Conservation (phyloP, 2,113 vertebrate genomes). For the Esox niger region DNA sequence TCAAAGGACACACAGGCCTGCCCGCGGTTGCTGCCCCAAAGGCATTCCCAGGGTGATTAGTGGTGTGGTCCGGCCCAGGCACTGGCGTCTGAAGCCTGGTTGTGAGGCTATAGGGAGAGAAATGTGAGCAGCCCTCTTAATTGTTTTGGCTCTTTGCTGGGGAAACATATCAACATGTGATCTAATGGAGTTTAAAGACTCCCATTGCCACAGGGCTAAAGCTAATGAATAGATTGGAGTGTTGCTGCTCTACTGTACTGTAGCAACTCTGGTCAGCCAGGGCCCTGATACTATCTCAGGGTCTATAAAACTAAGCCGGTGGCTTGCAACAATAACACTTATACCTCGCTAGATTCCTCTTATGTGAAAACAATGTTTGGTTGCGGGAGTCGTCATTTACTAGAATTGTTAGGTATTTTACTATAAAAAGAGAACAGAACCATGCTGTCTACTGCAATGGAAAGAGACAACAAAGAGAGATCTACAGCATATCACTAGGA, state of each 20-base stretch:
- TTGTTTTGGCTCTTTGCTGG: conserved; percentile 86
- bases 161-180: conserved; percentile 86
- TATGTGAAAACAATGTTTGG: conserved; percentile 31
- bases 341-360: conserved; percentile 44
- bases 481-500: background rate
- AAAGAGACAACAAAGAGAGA: too few species aligned
- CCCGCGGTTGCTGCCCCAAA: conserved; percentile 61
- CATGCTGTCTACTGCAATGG: background rate
- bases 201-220: conserved; percentile 65
- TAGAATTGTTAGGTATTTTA: conserved; percentile 15
- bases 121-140: conserved; percentile 87
- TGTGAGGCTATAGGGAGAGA: conserved; percentile 80
- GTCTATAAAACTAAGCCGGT: conserved; percentile 55
- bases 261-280: conserved; percentile 34
- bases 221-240: conserved; percentile 65
- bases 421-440: background rate
- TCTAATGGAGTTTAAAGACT: conserved; percentile 75
- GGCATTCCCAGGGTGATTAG: conserved; percentile 70
- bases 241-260: conserved; percentile 17
- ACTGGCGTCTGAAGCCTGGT: conserved; percentile 69
- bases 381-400: conserved; percentile 25
- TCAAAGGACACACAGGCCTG: conserved; percentile 62
- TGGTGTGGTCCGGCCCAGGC: conserved; percentile 73
- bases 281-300: conserved; percentile 21
- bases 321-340: conserved; percentile 47